Conservation (phyloP, 2,113 vertebrate genomes). For the Choloepus hoffmanni region DNA sequence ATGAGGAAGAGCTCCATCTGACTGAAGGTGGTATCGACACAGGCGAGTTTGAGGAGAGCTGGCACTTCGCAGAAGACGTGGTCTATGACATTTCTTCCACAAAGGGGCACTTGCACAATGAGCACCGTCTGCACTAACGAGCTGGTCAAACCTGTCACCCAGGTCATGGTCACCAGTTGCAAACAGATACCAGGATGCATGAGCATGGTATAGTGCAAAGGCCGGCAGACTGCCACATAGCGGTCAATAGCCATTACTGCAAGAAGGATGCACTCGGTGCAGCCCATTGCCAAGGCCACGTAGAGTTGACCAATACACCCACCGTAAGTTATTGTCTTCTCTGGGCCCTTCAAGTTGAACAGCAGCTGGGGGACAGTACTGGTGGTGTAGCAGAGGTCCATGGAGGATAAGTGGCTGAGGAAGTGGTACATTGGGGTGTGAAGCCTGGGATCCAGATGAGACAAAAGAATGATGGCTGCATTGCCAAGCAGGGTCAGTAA, state of each 20-base stretch:
- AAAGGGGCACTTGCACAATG: neutral
- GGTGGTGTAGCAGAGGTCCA: conserved; percentile 21
- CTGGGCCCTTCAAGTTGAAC: neutral
- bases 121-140: conserved; percentile 1
- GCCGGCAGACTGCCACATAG: neutral
- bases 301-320: conserved; percentile 23
- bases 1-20: neutral
- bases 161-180: neutral
- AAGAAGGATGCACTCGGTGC: too few relatives aligned
- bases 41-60: neutral
- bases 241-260: neutral
- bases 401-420: neutral
- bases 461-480: neutral
- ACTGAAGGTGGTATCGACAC: neutral
- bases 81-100: neutral
- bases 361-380: neutral
- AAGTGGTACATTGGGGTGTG: conserved; percentile 43
- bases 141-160: neutral
- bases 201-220: neutral
- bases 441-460: neutral
- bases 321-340: neutral
- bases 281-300: neutral
- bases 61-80: conserved; percentile 45
- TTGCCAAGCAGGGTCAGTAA: neutral
- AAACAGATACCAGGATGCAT: neutral